These are phyloP conservation scores for Microcebus griseorufus DNA, from an alignment of 2,113 vertebrate genomes.

Conservation along the genomic window DNA sequence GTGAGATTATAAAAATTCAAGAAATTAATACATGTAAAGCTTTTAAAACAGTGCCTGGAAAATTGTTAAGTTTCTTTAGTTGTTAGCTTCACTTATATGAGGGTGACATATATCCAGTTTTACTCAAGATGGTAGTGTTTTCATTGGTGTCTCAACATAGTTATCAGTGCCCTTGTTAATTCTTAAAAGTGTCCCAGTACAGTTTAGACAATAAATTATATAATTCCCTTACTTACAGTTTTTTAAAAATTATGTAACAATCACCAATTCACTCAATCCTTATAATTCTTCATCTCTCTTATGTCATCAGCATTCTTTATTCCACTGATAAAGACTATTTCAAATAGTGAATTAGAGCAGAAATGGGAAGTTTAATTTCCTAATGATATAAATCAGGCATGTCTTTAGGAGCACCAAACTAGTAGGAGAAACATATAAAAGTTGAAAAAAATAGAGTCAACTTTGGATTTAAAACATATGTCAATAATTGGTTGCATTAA, in stretches of 20 bases:
- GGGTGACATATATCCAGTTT: not conserved
- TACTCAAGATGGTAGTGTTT: not conserved
- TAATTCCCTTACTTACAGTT: not conserved
- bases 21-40: not conserved
- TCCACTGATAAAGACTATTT: conserved; percentile 1
- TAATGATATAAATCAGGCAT: not conserved
- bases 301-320: not conserved
- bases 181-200: not conserved
- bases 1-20: not conserved
- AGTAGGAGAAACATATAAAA: not conserved
- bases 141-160: not conserved
- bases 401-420: not conserved
- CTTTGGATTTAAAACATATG: not conserved
- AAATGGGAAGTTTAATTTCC: not conserved
- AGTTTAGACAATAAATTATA: not conserved
- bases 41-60: not conserved
- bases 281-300: not conserved
- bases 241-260: not conserved
- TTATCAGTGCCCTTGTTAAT: not conserved
- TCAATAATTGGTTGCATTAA: not conserved
- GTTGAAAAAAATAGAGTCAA: not conserved
- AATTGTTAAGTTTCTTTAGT: not conserved
- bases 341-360: conserved; percentile 34
- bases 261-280: not conserved
- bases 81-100: not conserved